A percentile compares a stretch with the other conserved stretches of the same genome.
Conservation (phyloP, 2,113 vertebrate species). For the Gymnogyps californianus region DNA sequence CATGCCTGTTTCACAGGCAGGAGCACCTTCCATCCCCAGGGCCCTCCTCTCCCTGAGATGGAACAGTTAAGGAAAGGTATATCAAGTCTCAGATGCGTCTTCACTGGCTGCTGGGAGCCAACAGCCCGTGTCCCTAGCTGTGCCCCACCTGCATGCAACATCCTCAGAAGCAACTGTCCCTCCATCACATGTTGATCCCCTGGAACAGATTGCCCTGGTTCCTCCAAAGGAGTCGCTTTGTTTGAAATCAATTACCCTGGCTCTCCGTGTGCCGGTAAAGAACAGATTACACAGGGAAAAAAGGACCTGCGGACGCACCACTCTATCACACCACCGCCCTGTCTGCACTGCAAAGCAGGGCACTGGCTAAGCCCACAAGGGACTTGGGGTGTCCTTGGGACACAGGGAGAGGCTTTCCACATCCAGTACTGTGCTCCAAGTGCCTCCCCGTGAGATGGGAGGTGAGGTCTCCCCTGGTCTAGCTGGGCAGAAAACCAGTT, state of each 20-base stretch:
- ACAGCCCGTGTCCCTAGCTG: not conserved
- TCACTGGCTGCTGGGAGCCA: not conserved
- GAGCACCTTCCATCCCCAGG: not conserved
- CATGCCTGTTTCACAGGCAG: not conserved
- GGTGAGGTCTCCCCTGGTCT: not conserved
- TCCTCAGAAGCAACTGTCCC: not conserved
- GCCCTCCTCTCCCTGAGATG: not conserved
- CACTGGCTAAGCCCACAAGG: not conserved
- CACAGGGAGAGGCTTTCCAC: not conserved
- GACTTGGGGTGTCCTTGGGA: not conserved
- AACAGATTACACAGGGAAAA: not conserved
- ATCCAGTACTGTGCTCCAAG: not conserved
- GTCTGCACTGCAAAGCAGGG: not conserved
- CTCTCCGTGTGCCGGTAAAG: not conserved
- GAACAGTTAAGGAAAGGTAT: not conserved
- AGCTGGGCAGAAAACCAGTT: not conserved
- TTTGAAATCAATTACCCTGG: not conserved
- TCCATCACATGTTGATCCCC: not conserved
- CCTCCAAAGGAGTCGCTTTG: not conserved
- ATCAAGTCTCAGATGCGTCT: not conserved
- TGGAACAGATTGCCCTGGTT: not conserved
- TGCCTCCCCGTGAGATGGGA: fast-evolving
- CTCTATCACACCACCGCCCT: not conserved
- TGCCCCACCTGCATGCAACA: not conserved
- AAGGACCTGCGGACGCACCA: not conserved